Conservation (phyloP, 2,113 vertebrate genomes). For the Okapia johnstoni region DNA sequence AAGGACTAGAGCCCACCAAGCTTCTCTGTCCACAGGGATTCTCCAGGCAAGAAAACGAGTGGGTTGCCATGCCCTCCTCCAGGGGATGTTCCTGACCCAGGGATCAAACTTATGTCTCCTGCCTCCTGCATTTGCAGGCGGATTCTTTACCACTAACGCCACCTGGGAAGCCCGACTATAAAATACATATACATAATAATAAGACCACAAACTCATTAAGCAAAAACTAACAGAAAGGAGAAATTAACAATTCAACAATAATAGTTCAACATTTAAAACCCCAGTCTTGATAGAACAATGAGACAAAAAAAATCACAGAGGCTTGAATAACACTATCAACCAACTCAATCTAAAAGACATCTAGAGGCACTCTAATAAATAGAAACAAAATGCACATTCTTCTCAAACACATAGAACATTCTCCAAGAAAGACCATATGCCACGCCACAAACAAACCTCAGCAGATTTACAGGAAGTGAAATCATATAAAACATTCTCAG, state of each 20-base stretch:
- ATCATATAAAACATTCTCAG: not conserved
- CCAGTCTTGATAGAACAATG: not conserved
- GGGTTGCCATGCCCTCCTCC: not conserved
- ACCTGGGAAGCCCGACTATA: not conserved
- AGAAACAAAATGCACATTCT: not conserved
- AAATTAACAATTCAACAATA: not conserved
- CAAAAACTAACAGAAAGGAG: not conserved
- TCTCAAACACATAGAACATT: not conserved
- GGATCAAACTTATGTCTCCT: not conserved
- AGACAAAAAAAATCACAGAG: not conserved
- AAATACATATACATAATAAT: not conserved
- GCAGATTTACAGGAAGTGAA: not conserved
- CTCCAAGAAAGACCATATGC: not conserved
- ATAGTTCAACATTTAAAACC: not conserved
- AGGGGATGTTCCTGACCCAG: not conserved
- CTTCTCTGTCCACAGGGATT: not conserved
- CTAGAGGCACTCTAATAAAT: not conserved
- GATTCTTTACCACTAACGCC: not conserved
- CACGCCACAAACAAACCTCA: not conserved
- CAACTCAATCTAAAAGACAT: not conserved
- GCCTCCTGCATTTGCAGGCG: not conserved
- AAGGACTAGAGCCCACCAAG: not conserved
- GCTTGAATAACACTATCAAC: not conserved
- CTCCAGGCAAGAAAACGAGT: not conserved
- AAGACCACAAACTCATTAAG: not conserved